Base-by-base conservation (phyloP, 2,797 vertebrate genomes). In the Mareca penelope region DNA sequence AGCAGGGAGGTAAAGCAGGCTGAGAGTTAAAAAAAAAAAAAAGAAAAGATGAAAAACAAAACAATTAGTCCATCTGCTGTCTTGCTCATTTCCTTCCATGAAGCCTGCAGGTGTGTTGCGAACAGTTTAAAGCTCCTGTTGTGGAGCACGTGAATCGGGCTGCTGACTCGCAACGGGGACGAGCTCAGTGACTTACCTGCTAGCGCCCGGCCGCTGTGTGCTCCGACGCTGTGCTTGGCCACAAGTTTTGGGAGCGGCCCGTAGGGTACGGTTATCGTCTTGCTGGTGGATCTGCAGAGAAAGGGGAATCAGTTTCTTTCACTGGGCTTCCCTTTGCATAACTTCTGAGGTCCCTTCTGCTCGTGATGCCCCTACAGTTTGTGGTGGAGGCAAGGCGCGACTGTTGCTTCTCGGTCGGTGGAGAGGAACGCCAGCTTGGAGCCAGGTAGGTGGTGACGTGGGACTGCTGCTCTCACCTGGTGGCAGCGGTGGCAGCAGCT, bases 321-420 rank as follows among this genome's bases (percentile, higher is more conserved):
- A 23, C 67, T 80, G 56, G 64, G 3, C 52, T 85, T 88, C 48
- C 28, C 44, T 87, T 82, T 56, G 55, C 92, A 13, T 56, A 83
- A 59, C 67, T 85, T 80, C 44, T 40, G 67, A 77, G 57, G 33
- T 82, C 37, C 44, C 9, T 56, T 84, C 59, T 87, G 37, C 59
- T 52, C 37, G 6, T 19, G 63, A 48, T 52, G 55, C 55, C 63
- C 50, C 70, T 81, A 16, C 57, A 73, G 33, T 80, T 77, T 67
- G 46, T 63, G 69, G 42, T 61, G n/a, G 52, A 48, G 39, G 21
- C 31, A 77, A 52, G 59, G 67, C 0, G 1, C 15, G 64, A 28
- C 57, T 77, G 5, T 56, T 0, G 1, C 10, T 56, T 44, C 33
- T 77, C 0, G 3, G 11, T 10, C 1, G 2, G 29, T 57, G 65